Percentiles rank a stretch among this genome's conserved stretches.
phyloP scores from a whole-genome alignment of 2,797 vertebrate species.

The Myotis myotis region DNA sequence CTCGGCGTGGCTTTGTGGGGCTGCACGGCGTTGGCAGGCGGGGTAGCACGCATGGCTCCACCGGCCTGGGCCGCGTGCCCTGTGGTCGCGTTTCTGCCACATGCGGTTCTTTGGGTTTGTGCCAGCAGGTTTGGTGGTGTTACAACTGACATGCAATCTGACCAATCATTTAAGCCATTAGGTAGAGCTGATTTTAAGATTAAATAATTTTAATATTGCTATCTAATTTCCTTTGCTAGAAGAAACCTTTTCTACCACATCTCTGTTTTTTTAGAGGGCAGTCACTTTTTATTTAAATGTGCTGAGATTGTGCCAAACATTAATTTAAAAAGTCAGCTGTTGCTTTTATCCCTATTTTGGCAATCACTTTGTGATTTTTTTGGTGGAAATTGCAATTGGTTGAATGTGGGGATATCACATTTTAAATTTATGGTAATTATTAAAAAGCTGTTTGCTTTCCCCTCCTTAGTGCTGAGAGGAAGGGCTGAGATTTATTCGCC shows the following conservation, averaged over 20 bases:
- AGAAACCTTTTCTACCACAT: neutral
- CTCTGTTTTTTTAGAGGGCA: neutral
- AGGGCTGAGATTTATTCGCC: neutral
- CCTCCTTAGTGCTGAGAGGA: neutral
- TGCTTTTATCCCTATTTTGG: neutral
- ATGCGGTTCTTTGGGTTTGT: neutral
- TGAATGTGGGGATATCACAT: neutral
- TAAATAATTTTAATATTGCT: neutral
- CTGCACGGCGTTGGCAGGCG: neutral
- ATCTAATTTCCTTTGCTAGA: neutral
- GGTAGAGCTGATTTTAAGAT: neutral
- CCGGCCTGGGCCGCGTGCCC: neutral
- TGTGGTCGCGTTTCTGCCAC: neutral
- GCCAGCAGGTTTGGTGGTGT: neutral
- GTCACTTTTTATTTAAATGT: neutral
- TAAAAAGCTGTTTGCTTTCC: constrained; percentile 22
- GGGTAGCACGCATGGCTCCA: neutral
- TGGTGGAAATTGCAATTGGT: neutral
- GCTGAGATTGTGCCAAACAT: neutral
- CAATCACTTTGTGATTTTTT: neutral
- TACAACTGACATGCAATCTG: neutral
- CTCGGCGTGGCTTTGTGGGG: neutral
- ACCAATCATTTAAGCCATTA: neutral
- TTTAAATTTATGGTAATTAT: constrained; percentile 10
- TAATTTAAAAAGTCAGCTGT: neutral